Base-by-base conservation (phyloP, 2,888 invertebrate genomes). In the Drosophila engyochracea region DNA sequence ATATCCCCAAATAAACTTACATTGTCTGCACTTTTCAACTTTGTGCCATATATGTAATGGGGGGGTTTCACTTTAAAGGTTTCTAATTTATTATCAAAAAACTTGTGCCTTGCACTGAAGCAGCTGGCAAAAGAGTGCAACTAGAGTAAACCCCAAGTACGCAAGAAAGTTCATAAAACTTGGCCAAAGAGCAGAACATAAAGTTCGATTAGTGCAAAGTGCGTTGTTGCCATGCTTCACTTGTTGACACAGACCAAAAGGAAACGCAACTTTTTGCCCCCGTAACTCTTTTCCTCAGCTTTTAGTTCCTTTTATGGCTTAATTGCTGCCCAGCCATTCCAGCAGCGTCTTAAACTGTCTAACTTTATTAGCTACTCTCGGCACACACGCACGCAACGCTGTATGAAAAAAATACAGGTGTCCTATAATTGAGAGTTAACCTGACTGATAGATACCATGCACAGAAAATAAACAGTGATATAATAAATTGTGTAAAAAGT, bases 171-270 rank as follows among this genome's bases (percentile, higher is more conserved):
- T 82, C 74, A 57, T 41, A 28, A 51, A 73, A 79, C 79, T 79
- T 79, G 37, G 49, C 61, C 65, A 66, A 70, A 83, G 66, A 77
- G 73, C 63, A 74, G 74, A 52, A 55, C 86, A 80, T 83, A 76
- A 89, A 88, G 83, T 76, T 83, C 81, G 89, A 83, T 85, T 85
- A 83, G 76, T 66, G 77, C 54, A 69, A 76, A 85, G 85, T 75
- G 80, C 76, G 63, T 59, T 82, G 82, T 79, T 79, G 60, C 61
- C 70, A 47, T 61, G 65, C 77, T 64, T 67, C 74, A 79, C 60
- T 79, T 82, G 83, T 82, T 82, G 83, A 82, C 74, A 78, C 62
- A 65, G 55, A 55, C 47, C 64, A 53, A 22, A 22, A 55, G 51
- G 47, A 51, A 65, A 53, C 59, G 44, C 30, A 80, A 76, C 75